These are phyloP conservation scores for Babylonia areolata DNA, from an alignment of 1,140 invertebrate genomes.

Conservation along the genomic window DNA sequence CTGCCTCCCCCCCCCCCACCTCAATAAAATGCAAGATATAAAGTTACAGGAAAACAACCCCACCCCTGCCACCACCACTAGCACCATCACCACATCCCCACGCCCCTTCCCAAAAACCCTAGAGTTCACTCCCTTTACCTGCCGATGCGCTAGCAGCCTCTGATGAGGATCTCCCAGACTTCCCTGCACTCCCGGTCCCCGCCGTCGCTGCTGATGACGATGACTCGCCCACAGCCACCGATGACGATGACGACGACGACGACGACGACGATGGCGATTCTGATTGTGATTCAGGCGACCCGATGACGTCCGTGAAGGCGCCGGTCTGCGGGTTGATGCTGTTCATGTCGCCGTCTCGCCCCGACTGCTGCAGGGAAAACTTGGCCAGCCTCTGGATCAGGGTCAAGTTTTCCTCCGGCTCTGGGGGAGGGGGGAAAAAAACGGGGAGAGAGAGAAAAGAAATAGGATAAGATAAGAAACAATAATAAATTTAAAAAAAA, in stretches of 20 bases:
- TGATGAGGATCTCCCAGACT: too few species aligned
- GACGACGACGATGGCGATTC: not conserved
- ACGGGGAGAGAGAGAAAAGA: too few species aligned
- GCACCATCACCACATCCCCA: not conserved
- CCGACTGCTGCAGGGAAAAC: conserved; percentile 61
- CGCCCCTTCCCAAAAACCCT: too few species aligned
- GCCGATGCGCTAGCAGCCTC: not conserved
- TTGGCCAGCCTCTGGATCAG: conserved; percentile 67
- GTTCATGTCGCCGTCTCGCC: conserved; percentile 54
- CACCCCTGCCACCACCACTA: too few species aligned
- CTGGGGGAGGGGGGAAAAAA: conserved; percentile 1
- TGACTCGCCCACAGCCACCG: not conserved
- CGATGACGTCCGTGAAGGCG: conserved; percentile 44
- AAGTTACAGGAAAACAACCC: too few species aligned
- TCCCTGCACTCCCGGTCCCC: too few species aligned
- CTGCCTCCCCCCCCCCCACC: too few species aligned
- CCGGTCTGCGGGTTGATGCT: conserved; percentile 70
- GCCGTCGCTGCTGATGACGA: not conserved
- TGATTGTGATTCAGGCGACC: not conserved
- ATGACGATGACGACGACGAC: not conserved
- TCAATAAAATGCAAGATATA: too few species aligned
- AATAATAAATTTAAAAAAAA: too few species aligned
- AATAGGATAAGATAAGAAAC: not conserved
- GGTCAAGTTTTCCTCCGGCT: conserved; percentile 44
- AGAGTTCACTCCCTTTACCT: too few species aligned